These are phyloP conservation scores for Polypedilum vanderplanki DNA, from an alignment of 1,140 invertebrate genomes.

Conservation along the genomic window DNA sequence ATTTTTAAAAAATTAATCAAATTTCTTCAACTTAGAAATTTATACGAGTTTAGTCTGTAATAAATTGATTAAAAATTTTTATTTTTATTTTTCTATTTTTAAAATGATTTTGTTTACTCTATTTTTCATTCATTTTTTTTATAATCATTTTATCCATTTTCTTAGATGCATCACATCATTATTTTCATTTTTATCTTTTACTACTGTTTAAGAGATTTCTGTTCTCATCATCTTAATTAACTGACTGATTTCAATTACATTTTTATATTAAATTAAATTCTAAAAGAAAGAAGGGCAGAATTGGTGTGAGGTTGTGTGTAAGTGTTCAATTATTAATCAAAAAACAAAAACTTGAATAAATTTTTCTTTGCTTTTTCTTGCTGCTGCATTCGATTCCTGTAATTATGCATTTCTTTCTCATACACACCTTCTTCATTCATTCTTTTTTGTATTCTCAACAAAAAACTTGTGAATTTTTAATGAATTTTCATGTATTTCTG, in stretches of 20 bases:
- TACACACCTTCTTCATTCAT: no score
- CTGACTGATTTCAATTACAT: constrained; percentile 3
- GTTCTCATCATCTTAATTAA: background rate
- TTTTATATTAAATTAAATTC: background rate
- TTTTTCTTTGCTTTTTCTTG: no score
- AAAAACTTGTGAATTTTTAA: no score
- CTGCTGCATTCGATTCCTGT: no score
- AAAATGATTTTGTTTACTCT: background rate
- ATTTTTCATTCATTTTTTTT: background rate
- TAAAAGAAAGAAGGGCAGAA: no score
- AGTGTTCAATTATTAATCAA: no score
- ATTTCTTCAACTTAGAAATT: background rate
- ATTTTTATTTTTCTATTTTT: background rate
- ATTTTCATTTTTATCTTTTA: background rate
- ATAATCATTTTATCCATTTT: background rate
- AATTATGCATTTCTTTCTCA: no score
- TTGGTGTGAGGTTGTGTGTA: no score
- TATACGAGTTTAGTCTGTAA: background rate
- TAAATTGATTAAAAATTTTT: no score
- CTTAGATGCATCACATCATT: background rate
- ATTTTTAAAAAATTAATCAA: background rate
- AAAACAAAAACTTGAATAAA: no score
- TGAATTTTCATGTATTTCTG: no score
- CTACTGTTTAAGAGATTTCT: constrained; percentile 4
- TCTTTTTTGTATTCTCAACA: no score